Evolutionary conservation across 1,140 invertebrate genomes (phyloP).

Genomic region (Drosophila mauritiana): DNA sequence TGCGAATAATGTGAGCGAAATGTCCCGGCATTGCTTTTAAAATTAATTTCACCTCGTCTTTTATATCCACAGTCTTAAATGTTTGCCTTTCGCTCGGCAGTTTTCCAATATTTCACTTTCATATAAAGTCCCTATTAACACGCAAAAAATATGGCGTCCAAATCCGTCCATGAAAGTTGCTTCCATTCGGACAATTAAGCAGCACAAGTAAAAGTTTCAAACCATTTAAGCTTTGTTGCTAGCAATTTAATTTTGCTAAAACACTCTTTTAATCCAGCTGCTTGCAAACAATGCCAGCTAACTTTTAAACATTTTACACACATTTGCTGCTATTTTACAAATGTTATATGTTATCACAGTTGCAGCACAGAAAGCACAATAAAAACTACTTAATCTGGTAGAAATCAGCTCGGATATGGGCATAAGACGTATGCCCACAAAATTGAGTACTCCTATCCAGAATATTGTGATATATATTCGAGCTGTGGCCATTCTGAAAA

Average conservation of each 20-base stretch:
- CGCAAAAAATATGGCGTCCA: background rate
- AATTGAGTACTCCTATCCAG: constrained; percentile 1
- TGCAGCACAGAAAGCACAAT: background rate
- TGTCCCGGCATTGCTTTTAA: constrained; percentile 8
- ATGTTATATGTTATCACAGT: background rate
- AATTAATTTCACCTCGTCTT: constrained; percentile 17
- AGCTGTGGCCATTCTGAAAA: constrained; percentile 5
- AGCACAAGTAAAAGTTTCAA: background rate
- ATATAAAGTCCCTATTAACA: background rate
- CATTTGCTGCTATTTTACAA: background rate
- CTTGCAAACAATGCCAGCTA: background rate
- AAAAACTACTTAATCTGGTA: background rate
- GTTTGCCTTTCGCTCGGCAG: background rate
- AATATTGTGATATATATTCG: constrained; percentile 18
- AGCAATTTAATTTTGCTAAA: background rate
- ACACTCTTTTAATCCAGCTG: background rate
- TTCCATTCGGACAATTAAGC: background rate
- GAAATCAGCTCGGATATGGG: background rate
- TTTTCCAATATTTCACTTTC: background rate
- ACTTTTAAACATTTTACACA: background rate
- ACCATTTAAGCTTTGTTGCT: background rate
- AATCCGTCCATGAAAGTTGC: background rate
- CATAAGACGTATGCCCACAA: constrained; percentile 1
- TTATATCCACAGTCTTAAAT: background rate
- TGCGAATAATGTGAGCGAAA: constrained; percentile 13